Evolutionary conservation across 2,113 vertebrate species (phyloP).

Genomic region (Cyphomyrus plagiostoma): DNA sequence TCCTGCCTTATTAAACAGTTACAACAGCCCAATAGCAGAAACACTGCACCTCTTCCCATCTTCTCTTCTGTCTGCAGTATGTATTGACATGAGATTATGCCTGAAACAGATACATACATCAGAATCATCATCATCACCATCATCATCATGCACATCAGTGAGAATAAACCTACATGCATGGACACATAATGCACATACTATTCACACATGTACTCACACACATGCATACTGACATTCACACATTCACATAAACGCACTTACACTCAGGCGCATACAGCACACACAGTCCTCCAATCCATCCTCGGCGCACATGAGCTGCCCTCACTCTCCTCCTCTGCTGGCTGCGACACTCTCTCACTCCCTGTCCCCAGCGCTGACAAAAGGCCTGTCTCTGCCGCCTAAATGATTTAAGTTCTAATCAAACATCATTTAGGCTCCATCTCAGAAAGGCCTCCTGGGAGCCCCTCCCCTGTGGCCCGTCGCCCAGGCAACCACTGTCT

Average conservation of each 20-base stretch:
- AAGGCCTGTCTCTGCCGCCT: conserved; percentile 79
- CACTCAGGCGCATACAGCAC: not conserved
- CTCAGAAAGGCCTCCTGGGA: conserved; percentile 75
- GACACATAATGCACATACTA: not conserved
- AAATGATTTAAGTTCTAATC: conserved; percentile 98
- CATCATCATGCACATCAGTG: not conserved
- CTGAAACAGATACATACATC: not conserved
- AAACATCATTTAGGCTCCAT: conserved; percentile 96
- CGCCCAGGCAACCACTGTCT: conserved; percentile 94
- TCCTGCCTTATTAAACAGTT: not conserved
- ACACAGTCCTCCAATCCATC: conserved; percentile 10
- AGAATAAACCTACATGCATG: not conserved
- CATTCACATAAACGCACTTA: not conserved
- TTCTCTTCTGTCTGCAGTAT: not conserved
- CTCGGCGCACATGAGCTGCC: conserved; percentile 12
- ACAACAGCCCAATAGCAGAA: not conserved
- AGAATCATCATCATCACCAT: not conserved
- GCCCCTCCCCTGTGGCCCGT: conserved; percentile 84
- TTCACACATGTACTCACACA: not conserved
- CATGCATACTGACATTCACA: not conserved
- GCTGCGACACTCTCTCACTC: conserved; percentile 40
- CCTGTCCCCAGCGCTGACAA: conserved; percentile 63
- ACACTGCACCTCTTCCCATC: not conserved
- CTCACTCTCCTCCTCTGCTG: conserved; percentile 32
- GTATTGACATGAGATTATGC: not conserved